phyloP scores from a whole-genome alignment of 2,797 vertebrate species.

The Schizopygopsis pylzovi region DNA sequence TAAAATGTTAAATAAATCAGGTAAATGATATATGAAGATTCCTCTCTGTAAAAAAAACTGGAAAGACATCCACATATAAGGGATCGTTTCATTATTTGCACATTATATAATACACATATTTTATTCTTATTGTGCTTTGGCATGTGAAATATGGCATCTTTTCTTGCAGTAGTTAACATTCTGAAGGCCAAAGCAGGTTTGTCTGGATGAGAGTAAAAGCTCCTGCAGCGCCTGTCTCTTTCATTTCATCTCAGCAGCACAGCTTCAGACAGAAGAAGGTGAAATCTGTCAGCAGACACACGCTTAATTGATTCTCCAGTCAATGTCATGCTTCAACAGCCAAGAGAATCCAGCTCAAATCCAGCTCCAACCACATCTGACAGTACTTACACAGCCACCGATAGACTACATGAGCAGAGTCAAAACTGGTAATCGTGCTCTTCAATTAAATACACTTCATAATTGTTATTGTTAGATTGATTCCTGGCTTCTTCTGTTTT shows the following conservation, averaged over 20 bases:
- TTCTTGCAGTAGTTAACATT: neutral
- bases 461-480: neutral
- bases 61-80: too few species aligned
- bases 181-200: neutral
- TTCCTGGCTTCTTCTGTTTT: neutral
- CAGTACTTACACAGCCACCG: neutral
- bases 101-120: too few species aligned
- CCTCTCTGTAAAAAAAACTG: too few species aligned
- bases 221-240: neutral
- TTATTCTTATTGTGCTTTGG: too few species aligned
- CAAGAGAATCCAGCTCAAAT: neutral
- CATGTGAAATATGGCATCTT: neutral
- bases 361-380: neutral
- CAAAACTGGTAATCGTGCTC: neutral
- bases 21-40: neutral
- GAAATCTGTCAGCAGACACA: neutral
- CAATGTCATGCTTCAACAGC: slow-evolving; percentile 18
- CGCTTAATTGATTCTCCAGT: slow-evolving; percentile 27
- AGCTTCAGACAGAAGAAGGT: neutral
- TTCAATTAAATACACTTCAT: neutral
- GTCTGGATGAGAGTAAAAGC: slow-evolving; percentile 1
- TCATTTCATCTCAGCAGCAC: neutral
- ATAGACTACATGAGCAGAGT: neutral
- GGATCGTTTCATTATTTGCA: too few species aligned
- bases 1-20: neutral